These are phyloP conservation scores for Hydropotes inermis DNA, from an alignment of 2,113 vertebrate genomes.

Conservation along the genomic window DNA sequence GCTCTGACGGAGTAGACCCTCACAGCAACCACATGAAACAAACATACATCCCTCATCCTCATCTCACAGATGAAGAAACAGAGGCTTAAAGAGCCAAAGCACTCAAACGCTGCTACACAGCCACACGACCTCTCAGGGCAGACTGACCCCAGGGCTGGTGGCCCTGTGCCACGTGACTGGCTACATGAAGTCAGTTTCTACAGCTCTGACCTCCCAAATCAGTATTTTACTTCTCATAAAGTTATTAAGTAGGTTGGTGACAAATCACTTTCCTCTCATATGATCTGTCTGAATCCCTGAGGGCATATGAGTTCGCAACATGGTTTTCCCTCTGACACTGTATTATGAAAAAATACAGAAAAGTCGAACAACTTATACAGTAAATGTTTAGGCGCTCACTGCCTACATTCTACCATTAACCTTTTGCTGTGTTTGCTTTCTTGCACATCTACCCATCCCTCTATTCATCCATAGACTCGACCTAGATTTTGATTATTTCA, in stretches of 20 bases:
- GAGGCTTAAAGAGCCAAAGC: not conserved
- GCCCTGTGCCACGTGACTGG: fast-evolving
- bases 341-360: not conserved
- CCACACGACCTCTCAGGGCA: not conserved
- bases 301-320: not conserved
- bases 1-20: not conserved
- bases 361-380: not conserved
- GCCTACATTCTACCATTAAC: not conserved
- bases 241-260: not conserved
- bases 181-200: not conserved
- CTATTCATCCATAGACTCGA: not conserved
- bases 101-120: not conserved
- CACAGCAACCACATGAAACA: not conserved
- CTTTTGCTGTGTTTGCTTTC: not conserved
- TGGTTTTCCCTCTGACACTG: not conserved
- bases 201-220: not conserved
- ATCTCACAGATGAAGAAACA: not conserved
- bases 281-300: not conserved
- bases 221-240: not conserved
- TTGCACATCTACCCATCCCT: not conserved
- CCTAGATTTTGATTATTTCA: not conserved
- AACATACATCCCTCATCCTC: not conserved
- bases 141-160: not conserved
- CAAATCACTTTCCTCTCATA: not conserved
- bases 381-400: not conserved